Evolutionary conservation across 2,113 vertebrate species (phyloP).

Genomic region (Sylvietta virens): DNA sequence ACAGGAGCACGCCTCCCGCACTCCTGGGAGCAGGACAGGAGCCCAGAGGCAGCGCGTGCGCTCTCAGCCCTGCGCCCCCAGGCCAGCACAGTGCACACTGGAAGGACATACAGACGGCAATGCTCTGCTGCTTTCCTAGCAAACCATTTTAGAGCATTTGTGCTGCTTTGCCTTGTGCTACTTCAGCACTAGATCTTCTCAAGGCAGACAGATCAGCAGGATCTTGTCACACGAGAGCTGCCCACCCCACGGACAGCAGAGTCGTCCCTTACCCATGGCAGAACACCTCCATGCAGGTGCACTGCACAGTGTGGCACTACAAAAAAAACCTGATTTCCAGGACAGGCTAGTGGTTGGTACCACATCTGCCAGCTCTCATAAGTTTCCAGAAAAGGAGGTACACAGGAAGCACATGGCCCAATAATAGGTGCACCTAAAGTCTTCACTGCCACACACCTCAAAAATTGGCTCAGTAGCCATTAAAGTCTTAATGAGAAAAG

Average conservation of each 20-base stretch:
- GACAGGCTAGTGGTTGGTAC: neutral
- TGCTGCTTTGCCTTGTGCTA: neutral
- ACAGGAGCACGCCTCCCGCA: neutral
- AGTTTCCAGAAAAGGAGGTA: neutral
- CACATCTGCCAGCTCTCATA: neutral
- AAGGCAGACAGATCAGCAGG: neutral
- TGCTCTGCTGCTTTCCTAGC: neutral
- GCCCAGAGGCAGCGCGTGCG: fast-evolving
- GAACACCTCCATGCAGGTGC: fast-evolving
- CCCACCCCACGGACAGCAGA: fast-evolving
- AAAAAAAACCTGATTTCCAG: neutral
- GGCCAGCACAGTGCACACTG: fast-evolving
- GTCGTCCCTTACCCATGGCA: fast-evolving
- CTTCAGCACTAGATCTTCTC: neutral
- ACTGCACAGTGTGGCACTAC: neutral
- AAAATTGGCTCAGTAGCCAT: neutral
- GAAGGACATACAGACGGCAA: fast-evolving
- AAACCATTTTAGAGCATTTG: too few species aligned
- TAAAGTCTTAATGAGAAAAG: neutral
- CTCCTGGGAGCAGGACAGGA: fast-evolving
- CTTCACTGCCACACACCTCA: neutral
- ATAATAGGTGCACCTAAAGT: fast-evolving
- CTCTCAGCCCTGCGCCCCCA: neutral
- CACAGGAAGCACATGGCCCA: fast-evolving
- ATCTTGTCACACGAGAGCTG: neutral